Base-by-base conservation (phyloP, 1,140 invertebrate species). In the Anadara kagoshimensis region DNA sequence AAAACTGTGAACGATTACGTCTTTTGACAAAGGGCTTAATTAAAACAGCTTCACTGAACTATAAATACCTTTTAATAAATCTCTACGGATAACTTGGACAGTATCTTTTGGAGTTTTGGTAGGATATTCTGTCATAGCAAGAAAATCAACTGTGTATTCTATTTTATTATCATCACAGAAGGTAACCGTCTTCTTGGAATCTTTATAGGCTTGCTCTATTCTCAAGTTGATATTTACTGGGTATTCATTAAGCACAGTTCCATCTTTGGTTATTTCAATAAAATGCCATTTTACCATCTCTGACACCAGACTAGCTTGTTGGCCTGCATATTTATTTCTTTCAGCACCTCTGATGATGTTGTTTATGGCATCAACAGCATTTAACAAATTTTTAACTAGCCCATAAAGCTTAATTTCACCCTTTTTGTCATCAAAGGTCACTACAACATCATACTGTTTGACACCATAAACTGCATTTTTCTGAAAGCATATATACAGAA, bases 141-240 rank as follows among this genome's bases (percentile, higher is more conserved):
- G 43, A 20, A 75, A 70, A 20, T 75, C 67, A 0, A 75, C 73
- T 11, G 69, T 61, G 45, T 75, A 75, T 41, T 45, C 61, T 26
- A 36, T 45, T n/a, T 67, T 61, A 44, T 29, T 22, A 24, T 43
- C 53, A 36, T 75, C 73, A 3, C 16, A 2, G 47, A 75, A 75
- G 10, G 44, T 56, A 20, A 43, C 45, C 20, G 57, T 12, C 11
- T 22, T 8, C 18, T 69, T 57, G 5, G 69, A 44, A 3, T 69
- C 65, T 29, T 36, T 64, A 1, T 59, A 54, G 10, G 44, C 67
- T 24, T 66, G 68, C 26, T 75, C 73, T 20, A 75, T 12, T 16
- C 58, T 29, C 11, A 58, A 5, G 29, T 75, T 75, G 1, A 75
- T 68, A 0, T 69, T 36, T n/a, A 53, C 8, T 26, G 73, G 73